Conservation (phyloP, 2,113 vertebrate species). For the Pristiophorus japonicus region DNA sequence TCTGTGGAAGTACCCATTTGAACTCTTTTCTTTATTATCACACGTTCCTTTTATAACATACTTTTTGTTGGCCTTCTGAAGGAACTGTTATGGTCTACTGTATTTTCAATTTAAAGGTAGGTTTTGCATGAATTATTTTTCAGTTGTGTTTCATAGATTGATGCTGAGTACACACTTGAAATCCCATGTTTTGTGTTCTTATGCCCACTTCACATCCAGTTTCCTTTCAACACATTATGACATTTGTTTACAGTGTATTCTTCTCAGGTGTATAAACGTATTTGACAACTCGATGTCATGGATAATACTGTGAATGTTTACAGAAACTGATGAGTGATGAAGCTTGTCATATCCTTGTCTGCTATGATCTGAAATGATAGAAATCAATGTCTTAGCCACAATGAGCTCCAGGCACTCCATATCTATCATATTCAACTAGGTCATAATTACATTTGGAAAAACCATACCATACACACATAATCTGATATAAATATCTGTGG, state of each 20-base stretch:
- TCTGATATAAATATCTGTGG: slow-evolving; percentile 75
- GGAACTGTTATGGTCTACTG: background rate
- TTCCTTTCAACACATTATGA: slow-evolving; percentile 18
- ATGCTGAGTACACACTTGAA: background rate
- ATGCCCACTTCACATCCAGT: background rate
- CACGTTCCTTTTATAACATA: background rate
- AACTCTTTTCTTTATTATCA: background rate
- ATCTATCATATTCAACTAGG: slow-evolving; percentile 55
- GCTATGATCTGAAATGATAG: slow-evolving; percentile 49
- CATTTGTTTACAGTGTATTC: slow-evolving; percentile 31
- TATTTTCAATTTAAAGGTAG: background rate
- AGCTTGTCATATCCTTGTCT: slow-evolving; percentile 58
- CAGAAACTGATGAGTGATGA: slow-evolving; percentile 50
- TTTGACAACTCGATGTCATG: slow-evolving; percentile 28
- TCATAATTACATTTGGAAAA: slow-evolving; percentile 61
- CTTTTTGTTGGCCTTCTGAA: background rate
- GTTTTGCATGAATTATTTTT: background rate
- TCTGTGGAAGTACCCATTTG: too few species aligned
- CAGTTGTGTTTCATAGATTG: background rate
- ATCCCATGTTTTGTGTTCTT: background rate
- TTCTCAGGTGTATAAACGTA: slow-evolving; percentile 15
- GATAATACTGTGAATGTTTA: slow-evolving; percentile 30
- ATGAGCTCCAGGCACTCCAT: slow-evolving; percentile 52
- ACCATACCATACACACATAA: slow-evolving; percentile 66
- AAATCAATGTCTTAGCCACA: slow-evolving; percentile 58